Conservation (phyloP, 2,113 vertebrate species). For the Zapus hudsonius region DNA sequence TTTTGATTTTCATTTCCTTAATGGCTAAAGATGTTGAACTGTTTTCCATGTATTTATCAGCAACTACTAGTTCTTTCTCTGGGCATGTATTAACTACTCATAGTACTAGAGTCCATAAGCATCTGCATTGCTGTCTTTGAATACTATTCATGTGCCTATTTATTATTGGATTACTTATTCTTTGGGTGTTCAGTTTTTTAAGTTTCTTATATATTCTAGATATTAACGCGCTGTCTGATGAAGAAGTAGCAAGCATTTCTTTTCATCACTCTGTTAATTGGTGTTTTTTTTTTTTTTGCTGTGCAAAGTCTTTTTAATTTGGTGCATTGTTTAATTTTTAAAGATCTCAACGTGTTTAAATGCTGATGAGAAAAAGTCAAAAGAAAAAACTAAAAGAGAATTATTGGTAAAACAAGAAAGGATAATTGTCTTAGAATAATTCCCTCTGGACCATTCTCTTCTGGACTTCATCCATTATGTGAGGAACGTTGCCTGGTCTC, state of each 20-base stretch:
- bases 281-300: background rate
- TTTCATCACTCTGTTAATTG: background rate
- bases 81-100: background rate
- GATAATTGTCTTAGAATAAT: background rate
- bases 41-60: background rate
- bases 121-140: background rate
- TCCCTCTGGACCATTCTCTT: background rate
- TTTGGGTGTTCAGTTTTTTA: background rate
- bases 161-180: background rate
- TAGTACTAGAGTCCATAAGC: background rate
- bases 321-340: background rate
- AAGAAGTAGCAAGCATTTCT: background rate
- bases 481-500: background rate
- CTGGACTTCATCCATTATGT: background rate
- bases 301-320: background rate
- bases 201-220: background rate
- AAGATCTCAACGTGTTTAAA: background rate
- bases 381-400: background rate
- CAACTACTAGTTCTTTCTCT: background rate
- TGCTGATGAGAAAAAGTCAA: background rate
- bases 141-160: background rate
- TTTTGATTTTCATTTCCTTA: background rate
- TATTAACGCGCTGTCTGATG: background rate
- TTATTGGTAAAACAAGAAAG: no score
- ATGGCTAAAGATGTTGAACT: background rate